Evolutionary conservation across 2,888 invertebrate species (phyloP).

Genomic region (Mimachlamys varia): DNA sequence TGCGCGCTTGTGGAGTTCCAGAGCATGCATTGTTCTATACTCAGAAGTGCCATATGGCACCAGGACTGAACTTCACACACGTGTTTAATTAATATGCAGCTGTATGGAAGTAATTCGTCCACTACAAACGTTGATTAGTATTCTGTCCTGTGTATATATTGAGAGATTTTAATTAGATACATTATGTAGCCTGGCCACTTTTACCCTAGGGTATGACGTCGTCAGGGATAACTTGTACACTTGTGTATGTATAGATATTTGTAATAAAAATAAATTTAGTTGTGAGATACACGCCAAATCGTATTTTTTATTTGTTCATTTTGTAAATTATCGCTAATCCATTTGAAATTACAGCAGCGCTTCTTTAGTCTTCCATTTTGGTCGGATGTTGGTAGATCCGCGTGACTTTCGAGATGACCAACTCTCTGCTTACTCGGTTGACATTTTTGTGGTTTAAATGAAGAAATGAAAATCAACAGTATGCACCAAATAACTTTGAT

Average conservation of each 20-base stretch:
- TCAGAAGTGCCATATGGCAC: neutral
- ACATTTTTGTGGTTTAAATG: no score
- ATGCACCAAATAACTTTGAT: no score
- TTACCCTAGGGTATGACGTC: neutral
- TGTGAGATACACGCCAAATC: no score
- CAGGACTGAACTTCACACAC: neutral
- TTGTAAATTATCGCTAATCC: no score
- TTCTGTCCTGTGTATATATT: neutral
- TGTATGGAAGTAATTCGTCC: neutral
- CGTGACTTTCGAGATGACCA: no score
- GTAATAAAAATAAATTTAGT: no score
- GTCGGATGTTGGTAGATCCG: no score
- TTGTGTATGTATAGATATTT: neutral
- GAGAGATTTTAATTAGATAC: neutral
- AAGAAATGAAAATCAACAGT: no score
- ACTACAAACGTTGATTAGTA: neutral
- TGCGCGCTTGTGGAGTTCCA: neutral
- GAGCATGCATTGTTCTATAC: neutral
- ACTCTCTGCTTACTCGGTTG: no score
- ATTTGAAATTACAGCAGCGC: no score
- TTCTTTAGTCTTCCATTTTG: no score
- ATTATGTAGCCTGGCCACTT: neutral
- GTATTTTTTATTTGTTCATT: no score
- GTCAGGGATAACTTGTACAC: neutral
- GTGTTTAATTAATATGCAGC: conserved; percentile 9